Base-by-base conservation (phyloP, 2,797 vertebrate species). In the Anguilla obscura region DNA sequence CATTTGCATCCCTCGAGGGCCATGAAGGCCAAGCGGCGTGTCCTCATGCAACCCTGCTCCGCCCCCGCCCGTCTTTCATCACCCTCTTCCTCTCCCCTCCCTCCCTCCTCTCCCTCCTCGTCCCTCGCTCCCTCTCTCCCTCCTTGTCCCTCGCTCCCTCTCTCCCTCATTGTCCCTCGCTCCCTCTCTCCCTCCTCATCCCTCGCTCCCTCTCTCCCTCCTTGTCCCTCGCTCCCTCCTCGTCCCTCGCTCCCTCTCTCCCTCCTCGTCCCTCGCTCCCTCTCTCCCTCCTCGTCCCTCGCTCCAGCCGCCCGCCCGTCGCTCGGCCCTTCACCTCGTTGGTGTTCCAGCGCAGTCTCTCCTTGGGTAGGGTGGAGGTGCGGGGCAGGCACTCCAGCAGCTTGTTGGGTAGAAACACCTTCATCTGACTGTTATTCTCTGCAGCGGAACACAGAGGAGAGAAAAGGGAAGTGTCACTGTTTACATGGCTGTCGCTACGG, bases 341-440 rank as follows among this genome's bases (percentile, higher is more conserved):
- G 69, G 97, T 97, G 93, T 98, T 98, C 97, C 97, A 98, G 69
- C 97, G 94, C 36, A 97, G 96, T 3, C 97, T 94, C 93, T 98
- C 97, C 83, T 94, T 96, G 24, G 97, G 97, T 86, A 98, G 89
- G 10, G 93, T 90, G 0, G 96, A 90, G 3, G 95, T 94, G 69
- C 94, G 95, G 63, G 97, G 97, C 84, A 98, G 95, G 94, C 96
- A 97, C 88, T 98, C 97, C 92, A 98, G 90, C 91, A 98, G 94
- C 92, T 98, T 97, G 95, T 96, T 97, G 18, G 97, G 97, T 18
- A 98, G 92, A 91, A 98, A 98, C 88, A 98, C 96, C 92, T 97
- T 98, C 94, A 96, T 95, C 91, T 96, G 96, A 74, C 93, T 95
- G 92, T 93, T 96, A 86, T 95, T 97, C 88, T 97, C 97, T 96